Evolutionary conservation across 2,888 invertebrate genomes (phyloP).

Genomic region (Chymomyza caudatula): DNA sequence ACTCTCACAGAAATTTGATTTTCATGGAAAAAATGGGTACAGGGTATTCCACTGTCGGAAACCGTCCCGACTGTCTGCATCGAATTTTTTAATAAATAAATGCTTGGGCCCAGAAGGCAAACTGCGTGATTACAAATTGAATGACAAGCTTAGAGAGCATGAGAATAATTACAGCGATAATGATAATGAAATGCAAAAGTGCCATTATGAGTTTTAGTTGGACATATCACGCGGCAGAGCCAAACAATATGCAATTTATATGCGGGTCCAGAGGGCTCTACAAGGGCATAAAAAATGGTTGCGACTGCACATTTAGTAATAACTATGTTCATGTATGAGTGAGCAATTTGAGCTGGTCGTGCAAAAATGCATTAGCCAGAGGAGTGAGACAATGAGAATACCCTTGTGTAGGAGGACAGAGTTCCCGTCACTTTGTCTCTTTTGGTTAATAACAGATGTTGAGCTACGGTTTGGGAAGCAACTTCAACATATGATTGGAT

Average conservation of each 20-base stretch:
- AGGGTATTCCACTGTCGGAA: too few species aligned
- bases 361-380: background rate
- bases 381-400: background rate
- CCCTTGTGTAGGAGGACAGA: background rate
- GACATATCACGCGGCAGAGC: background rate
- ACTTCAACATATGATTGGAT: too few species aligned
- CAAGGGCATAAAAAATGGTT: background rate
- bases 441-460: background rate
- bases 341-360: background rate
- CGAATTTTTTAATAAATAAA: conserved; percentile 51
- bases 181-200: background rate
- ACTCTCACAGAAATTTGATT: too few species aligned
- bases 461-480: background rate
- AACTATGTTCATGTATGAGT: background rate
- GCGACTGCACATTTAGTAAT: background rate
- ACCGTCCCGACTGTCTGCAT: too few species aligned
- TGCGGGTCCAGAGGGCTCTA: background rate
- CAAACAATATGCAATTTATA: background rate
- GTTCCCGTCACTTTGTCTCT: background rate
- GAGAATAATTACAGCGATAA: background rate
- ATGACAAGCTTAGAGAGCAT: conserved; percentile 43
- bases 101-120: conserved; percentile 2
- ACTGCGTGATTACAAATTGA: conserved; percentile 45
- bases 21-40: too few species aligned
- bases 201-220: background rate